Base-by-base conservation (phyloP, 2,113 vertebrate genomes). In the Murina feae region DNA sequence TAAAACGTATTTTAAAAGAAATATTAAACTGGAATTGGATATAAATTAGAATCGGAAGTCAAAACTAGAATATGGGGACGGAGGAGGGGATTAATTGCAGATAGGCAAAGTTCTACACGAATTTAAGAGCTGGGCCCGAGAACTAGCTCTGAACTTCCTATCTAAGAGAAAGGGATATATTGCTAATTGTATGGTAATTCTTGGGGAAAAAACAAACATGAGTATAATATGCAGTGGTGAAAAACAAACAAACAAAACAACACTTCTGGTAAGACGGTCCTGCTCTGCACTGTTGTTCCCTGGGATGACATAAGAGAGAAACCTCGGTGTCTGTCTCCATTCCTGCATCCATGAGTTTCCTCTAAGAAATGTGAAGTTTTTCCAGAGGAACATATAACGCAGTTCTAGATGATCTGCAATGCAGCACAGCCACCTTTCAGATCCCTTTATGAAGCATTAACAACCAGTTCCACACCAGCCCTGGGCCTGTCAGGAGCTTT, bases 131-230 rank as follows among this genome's bases (percentile, higher is more conserved):
- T 39, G 65, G 71, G n/a, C 23, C 58, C 25, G 53, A 92, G 78
- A 65, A 82, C 66, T 14, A 88, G 37, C n/a, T 83, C 82, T 85
- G 37, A 89, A 39, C n/a, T 83, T 97, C 83, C 49, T 47, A 37
- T 30, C n/a, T 30, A 91, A 83, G 79, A 83, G 21, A 84, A 94
- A 90, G 65, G 37, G 9, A 80, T 60, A 81, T 60, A 49, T 4
- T 80, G 35, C 47, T 90, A 89, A 90, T 71, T 72, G 76, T 66
- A 28, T 81, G 44, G 53, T 37, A 53, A 89, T 28, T 69, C 20
- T 37, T 89, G 47, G 47, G 47, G 47, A 79, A 21, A 18, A 53
- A 68, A 76, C 17, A 28, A 30, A 60, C n/a, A 92, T 1, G 63
- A 78, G 72, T 91, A 91, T 21, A 90, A 69, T 20, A 16, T 37